Evolutionary conservation across 2,113 vertebrate genomes (phyloP).

Genomic region (Mesocricetus auratus): DNA sequence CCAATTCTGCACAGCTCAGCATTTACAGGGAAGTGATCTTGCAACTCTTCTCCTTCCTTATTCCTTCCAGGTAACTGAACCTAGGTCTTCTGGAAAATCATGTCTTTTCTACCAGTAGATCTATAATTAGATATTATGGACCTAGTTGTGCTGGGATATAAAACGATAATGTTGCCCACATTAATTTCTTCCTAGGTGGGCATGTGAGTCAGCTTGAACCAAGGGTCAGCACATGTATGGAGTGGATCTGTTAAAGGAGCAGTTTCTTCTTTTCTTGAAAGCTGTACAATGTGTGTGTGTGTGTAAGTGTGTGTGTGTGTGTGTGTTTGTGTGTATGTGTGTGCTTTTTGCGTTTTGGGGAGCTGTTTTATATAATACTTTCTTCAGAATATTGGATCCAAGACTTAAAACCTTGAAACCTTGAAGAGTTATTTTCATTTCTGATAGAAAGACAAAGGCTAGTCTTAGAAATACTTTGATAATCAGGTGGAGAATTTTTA

Average conservation of each 20-base stretch:
- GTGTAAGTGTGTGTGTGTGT: neutral
- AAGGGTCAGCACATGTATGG: neutral
- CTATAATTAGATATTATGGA: neutral
- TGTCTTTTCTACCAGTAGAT: neutral
- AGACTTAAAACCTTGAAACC: neutral
- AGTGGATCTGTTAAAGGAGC: neutral
- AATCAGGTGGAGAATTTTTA: neutral
- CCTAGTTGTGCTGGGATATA: neutral
- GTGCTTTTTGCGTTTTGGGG: too few relatives aligned
- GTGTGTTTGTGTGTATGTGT: too few relatives aligned
- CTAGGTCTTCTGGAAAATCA: neutral
- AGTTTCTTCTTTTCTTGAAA: neutral
- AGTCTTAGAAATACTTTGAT: conserved; percentile 10
- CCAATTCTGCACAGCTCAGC: neutral
- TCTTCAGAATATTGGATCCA: neutral
- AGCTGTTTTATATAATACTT: neutral
- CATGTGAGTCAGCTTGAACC: neutral
- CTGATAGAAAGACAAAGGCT: neutral
- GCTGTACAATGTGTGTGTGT: neutral
- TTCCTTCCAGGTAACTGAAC: neutral
- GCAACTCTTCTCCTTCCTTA: neutral
- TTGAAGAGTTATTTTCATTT: neutral
- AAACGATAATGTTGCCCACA: neutral
- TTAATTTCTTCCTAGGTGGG: neutral
- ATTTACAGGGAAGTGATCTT: neutral